Evolutionary conservation across 2,797 vertebrate genomes (phyloP).

Genomic region (Coranthus polyacanthus): DNA sequence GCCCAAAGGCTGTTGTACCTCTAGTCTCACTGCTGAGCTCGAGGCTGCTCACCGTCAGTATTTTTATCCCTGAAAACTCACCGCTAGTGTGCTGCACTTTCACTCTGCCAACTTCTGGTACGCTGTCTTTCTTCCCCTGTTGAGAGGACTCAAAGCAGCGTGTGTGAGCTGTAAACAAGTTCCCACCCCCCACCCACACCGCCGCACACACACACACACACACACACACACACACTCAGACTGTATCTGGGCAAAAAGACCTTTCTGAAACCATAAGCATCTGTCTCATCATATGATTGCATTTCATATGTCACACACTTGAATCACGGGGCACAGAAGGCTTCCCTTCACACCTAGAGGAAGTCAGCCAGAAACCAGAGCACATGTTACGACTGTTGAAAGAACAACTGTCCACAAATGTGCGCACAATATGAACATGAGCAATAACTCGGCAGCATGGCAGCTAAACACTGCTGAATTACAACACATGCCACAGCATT

Average conservation of each 20-base stretch:
- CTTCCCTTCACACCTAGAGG: slow-evolving; percentile 72
- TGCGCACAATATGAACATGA: slow-evolving; percentile 45
- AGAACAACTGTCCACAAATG: slow-evolving; percentile 58
- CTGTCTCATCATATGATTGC: slow-evolving; percentile 78
- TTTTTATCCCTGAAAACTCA: slow-evolving; percentile 79
- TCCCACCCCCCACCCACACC: slow-evolving; percentile 78
- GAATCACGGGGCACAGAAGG: slow-evolving; percentile 67
- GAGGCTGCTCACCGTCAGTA: slow-evolving; percentile 72
- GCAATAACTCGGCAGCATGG: slow-evolving; percentile 39
- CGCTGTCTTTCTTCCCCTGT: slow-evolving; percentile 77
- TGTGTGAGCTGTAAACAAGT: slow-evolving; percentile 84
- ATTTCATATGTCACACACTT: slow-evolving; percentile 64
- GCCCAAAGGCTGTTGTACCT: slow-evolving; percentile 70
- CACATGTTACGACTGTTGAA: slow-evolving; percentile 53
- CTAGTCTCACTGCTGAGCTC: slow-evolving; percentile 67
- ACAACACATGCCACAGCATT: slow-evolving; percentile 20
- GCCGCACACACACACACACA: slow-evolving; percentile 56
- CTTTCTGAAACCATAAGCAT: slow-evolving; percentile 77
- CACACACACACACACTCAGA: slow-evolving; percentile 41
- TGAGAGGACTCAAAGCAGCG: slow-evolving; percentile 78
- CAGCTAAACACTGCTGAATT: slow-evolving; percentile 33
- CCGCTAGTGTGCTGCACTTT: slow-evolving; percentile 70
- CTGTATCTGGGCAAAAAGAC: slow-evolving; percentile 85
- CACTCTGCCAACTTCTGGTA: slow-evolving; percentile 75
- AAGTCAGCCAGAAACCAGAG: slow-evolving; percentile 67